A percentile compares a stretch with the other conserved stretches of the same genome.
Evolutionary conservation across 2,797 vertebrate genomes (phyloP).

Genomic region (Podarcis lilfordi): DNA sequence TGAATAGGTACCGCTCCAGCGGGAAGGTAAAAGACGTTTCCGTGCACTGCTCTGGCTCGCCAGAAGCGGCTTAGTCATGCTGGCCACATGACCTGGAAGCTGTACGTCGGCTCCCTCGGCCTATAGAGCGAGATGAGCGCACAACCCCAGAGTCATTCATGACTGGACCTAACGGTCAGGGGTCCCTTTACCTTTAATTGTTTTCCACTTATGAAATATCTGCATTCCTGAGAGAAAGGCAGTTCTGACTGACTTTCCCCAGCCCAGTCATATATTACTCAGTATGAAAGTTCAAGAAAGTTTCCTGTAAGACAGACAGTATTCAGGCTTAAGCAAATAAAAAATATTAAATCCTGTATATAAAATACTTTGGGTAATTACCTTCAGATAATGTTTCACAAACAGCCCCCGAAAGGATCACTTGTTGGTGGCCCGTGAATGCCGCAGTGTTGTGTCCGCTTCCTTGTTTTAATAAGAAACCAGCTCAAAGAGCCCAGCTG

Average conservation of each 20-base stretch:
- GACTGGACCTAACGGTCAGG: no score
- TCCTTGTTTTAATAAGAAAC: not conserved
- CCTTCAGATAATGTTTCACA: not conserved
- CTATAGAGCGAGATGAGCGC: no score
- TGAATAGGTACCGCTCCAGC: no score
- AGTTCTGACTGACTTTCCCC: not conserved
- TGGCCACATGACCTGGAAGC: no score
- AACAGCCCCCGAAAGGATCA: not conserved
- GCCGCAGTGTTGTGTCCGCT: not conserved
- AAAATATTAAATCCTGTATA: not conserved
- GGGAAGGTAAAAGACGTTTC: no score
- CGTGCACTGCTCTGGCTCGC: no score
- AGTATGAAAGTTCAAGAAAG: not conserved
- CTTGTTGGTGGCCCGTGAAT: not conserved
- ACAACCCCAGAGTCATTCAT: no score
- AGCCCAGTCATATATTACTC: not conserved
- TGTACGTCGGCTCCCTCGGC: no score
- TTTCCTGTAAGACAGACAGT: not conserved
- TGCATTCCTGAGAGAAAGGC: not conserved
- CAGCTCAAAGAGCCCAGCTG: not conserved
- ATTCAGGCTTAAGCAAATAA: not conserved
- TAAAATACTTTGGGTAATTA: not conserved
- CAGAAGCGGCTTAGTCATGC: no score
- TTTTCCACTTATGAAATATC: not conserved
- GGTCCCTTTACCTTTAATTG: no score